phyloP scores from a whole-genome alignment of 2,113 vertebrate genomes.

The Recurvirostra avosetta region DNA sequence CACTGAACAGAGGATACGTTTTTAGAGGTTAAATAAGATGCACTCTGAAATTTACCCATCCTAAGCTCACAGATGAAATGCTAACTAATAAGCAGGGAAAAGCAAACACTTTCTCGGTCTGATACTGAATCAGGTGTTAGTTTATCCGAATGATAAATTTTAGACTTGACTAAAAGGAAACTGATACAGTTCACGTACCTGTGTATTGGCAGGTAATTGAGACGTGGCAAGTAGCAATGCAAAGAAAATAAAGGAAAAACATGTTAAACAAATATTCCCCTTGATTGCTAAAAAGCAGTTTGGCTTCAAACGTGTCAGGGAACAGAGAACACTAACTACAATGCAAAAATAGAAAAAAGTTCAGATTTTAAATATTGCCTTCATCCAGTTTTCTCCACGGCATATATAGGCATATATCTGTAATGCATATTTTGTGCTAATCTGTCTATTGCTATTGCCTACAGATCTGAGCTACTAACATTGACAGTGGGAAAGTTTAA shows the following conservation, averaged over 20 bases:
- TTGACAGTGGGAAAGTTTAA: not conserved
- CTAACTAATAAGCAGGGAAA: constrained; percentile 57
- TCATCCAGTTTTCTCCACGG: not conserved
- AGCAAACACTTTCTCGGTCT: not conserved
- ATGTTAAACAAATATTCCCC: not conserved
- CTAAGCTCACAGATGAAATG: constrained; percentile 13
- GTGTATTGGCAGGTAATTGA: not conserved
- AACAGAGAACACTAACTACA: not conserved
- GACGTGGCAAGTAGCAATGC: not conserved
- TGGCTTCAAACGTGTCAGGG: not conserved
- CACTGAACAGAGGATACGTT: not conserved
- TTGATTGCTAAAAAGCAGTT: not conserved
- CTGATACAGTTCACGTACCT: not conserved
- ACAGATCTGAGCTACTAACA: not conserved
- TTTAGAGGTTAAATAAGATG: not conserved
- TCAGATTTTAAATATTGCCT: not conserved
- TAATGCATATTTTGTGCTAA: not conserved
- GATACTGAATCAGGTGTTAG: not conserved
- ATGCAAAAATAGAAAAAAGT: not conserved
- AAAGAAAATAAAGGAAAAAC: not conserved
- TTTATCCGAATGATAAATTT: not conserved
- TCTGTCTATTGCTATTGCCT: not conserved
- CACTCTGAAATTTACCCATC: not conserved
- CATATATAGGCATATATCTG: not conserved
- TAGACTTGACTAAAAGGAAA: not conserved